phyloP scores from a whole-genome alignment of 2,888 invertebrate species.

The Germaria angustata region DNA sequence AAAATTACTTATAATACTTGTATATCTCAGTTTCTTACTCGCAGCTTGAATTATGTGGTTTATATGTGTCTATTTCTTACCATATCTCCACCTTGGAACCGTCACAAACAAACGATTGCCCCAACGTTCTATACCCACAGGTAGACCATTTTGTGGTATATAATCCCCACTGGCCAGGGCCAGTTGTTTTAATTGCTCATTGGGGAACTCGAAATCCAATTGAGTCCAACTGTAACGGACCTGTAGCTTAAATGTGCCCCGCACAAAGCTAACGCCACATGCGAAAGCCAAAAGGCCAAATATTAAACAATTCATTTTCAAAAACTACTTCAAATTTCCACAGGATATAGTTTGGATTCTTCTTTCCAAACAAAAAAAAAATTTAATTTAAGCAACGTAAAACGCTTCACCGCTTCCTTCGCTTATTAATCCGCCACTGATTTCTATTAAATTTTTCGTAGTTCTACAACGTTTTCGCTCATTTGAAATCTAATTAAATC shows the following conservation, averaged over 20 bases:
- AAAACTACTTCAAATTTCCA: background rate
- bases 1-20: too few relatives aligned
- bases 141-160: constrained; percentile 88
- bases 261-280: constrained; percentile 48
- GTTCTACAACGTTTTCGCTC: too few relatives aligned
- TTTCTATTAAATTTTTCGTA: constrained; percentile 68
- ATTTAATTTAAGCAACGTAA: constrained; percentile 65
- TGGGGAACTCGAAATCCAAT: constrained; percentile 88
- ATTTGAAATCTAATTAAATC: too few relatives aligned
- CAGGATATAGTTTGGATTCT: constrained; percentile 17
- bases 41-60: too few relatives aligned
- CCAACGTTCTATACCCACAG: constrained; percentile 91
- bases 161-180: constrained; percentile 85
- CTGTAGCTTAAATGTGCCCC: constrained; percentile 82
- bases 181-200: constrained; percentile 82
- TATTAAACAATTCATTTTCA: constrained; percentile 46
- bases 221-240: constrained; percentile 88
- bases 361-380: constrained; percentile 7
- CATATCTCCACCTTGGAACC: constrained; percentile 89
- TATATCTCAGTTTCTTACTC: too few relatives aligned
- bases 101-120: constrained; percentile 90
- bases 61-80: too few relatives aligned
- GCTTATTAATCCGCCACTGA: constrained; percentile 60
- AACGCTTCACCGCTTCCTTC: constrained; percentile 69
- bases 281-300: constrained; percentile 50